Evolutionary conservation across 2,797 vertebrate genomes (phyloP).

Genomic region (Lophotriccus pileatus): DNA sequence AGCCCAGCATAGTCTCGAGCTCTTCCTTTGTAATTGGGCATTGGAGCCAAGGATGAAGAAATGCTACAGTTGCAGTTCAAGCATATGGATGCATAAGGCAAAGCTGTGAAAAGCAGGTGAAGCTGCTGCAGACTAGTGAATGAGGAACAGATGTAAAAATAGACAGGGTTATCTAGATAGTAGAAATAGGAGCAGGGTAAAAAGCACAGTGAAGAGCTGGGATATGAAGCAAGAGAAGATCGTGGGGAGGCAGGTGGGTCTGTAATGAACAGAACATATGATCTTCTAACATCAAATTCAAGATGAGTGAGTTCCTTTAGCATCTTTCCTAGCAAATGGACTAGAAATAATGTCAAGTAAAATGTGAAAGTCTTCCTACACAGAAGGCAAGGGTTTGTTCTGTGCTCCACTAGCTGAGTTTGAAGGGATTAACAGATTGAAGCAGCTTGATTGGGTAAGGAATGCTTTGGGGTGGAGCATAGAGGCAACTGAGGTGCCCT

Average conservation of each 20-base stretch:
- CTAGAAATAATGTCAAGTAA: background rate
- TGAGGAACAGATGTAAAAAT: background rate
- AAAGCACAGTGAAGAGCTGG: background rate
- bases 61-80: background rate
- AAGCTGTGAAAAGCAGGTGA: conserved; percentile 1
- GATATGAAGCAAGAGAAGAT: background rate
- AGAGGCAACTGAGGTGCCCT: background rate
- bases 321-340: background rate
- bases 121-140: background rate
- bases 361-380: background rate
- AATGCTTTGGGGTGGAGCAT: background rate
- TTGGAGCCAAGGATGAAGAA: background rate
- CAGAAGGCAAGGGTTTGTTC: background rate
- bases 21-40: background rate
- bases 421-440: background rate
- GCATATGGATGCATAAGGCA: background rate
- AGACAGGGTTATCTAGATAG: background rate
- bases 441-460: background rate
- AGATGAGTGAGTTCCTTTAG: background rate
- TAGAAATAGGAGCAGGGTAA: background rate
- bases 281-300: background rate
- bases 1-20: background rate
- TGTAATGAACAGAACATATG: background rate
- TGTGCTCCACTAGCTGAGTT: background rate
- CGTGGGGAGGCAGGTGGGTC: background rate